These are phyloP conservation scores for Gymnorhina tibicen DNA, from an alignment of 2,113 vertebrate genomes.

Conservation along the genomic window DNA sequence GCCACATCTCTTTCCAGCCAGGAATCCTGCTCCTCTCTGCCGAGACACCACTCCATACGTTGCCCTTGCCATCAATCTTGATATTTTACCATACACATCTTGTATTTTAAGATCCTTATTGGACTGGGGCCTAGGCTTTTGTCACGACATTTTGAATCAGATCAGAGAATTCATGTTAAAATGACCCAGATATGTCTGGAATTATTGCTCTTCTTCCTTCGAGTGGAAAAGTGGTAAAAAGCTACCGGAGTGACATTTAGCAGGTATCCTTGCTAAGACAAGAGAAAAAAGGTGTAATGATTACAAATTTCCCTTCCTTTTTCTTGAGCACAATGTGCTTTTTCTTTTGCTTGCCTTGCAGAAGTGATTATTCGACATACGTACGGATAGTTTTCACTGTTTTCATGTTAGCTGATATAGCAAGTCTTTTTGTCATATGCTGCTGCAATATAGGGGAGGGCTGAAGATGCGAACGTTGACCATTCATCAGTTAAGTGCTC, in stretches of 20 bases:
- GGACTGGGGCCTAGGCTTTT: not conserved
- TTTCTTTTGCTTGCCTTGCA: slow-evolving; percentile 37
- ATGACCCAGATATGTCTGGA: not conserved
- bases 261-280: too few relatives aligned
- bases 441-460: not conserved
- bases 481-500: not conserved
- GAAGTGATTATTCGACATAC: slow-evolving; percentile 63
- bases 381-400: slow-evolving; percentile 48
- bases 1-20: not conserved
- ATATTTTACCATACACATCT: not conserved
- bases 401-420: slow-evolving; percentile 57
- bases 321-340: not conserved
- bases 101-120: not conserved
- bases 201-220: not conserved
- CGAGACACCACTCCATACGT: not conserved
- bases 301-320: not conserved
- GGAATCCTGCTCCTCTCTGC: not conserved
- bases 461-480: not conserved
- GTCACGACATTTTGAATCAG: not conserved
- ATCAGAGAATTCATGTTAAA: not conserved
- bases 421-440: slow-evolving; percentile 31
- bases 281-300: slow-evolving; percentile 39
- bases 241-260: too few relatives aligned
- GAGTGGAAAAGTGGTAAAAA: slow-evolving; percentile 22
- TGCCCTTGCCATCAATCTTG: not conserved